Evolutionary conservation across 2,113 vertebrate species (phyloP).

Genomic region (Pipa parva): DNA sequence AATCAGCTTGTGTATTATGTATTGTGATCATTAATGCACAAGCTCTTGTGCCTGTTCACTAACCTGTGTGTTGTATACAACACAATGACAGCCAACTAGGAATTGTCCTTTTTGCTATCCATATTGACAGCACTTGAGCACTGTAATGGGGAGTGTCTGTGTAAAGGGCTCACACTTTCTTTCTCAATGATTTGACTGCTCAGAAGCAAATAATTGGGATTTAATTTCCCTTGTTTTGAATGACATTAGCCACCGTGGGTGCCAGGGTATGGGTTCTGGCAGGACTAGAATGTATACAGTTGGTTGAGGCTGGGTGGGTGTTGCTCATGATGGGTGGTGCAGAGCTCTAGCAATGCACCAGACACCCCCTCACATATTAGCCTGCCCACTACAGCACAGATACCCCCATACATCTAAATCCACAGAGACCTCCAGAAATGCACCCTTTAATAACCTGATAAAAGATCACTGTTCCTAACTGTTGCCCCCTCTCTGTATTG

Average conservation of each 20-base stretch:
- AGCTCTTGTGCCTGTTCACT: no score
- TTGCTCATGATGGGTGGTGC: constrained; percentile 17
- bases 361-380: neutral
- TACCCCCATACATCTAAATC: neutral
- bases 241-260: no score
- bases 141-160: no score
- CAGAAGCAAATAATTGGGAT: neutral
- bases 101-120: neutral
- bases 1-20: no score
- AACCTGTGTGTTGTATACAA: neutral
- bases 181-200: no score
- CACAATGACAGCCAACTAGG: neutral
- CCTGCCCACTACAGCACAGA: neutral
- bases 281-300: no score
- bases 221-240: no score
- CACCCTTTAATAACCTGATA: no score
- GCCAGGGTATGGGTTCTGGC: no score
- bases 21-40: no score
- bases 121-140: neutral
- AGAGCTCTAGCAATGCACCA: constrained; percentile 13
- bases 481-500: neutral
- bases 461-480: neutral
- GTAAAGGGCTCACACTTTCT: no score
- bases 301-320: constrained; percentile 12
- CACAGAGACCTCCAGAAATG: neutral